Evolutionary conservation across 2,113 vertebrate species (phyloP).

Genomic region (Nycticebus coucang): DNA sequence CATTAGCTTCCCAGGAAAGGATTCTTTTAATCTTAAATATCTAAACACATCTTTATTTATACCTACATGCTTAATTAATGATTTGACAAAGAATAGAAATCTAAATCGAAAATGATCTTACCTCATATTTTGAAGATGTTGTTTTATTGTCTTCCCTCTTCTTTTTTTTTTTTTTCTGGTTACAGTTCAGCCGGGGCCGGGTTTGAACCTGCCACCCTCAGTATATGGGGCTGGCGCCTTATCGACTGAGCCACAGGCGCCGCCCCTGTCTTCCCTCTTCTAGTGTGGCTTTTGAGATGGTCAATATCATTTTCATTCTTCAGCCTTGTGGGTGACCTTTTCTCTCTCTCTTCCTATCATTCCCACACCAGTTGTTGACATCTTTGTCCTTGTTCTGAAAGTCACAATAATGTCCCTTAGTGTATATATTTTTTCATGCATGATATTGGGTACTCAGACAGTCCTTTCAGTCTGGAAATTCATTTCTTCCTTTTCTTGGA

Average conservation of each 20-base stretch:
- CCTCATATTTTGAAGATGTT: neutral
- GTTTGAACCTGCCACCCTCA: no score
- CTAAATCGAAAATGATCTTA: neutral
- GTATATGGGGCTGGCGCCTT: no score
- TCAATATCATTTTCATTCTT: neutral
- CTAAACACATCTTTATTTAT: neutral
- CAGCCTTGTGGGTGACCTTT: neutral
- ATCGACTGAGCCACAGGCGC: no score
- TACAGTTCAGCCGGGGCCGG: no score
- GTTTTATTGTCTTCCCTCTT: neutral
- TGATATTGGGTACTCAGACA: neutral
- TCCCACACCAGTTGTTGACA: neutral
- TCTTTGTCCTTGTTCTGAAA: neutral
- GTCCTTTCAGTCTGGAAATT: neutral
- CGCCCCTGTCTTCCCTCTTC: neutral
- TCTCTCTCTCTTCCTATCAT: neutral
- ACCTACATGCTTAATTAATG: neutral
- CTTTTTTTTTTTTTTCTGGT: no score
- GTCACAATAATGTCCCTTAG: neutral
- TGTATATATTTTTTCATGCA: neutral
- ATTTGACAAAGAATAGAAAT: neutral
- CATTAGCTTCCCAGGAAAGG: neutral
- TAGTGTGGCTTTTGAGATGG: neutral
- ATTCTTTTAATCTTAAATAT: neutral
- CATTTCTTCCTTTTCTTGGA: neutral